These are phyloP conservation scores for Hemibagrus wyckioides DNA, from an alignment of 2,113 vertebrate genomes.

Conservation along the genomic window DNA sequence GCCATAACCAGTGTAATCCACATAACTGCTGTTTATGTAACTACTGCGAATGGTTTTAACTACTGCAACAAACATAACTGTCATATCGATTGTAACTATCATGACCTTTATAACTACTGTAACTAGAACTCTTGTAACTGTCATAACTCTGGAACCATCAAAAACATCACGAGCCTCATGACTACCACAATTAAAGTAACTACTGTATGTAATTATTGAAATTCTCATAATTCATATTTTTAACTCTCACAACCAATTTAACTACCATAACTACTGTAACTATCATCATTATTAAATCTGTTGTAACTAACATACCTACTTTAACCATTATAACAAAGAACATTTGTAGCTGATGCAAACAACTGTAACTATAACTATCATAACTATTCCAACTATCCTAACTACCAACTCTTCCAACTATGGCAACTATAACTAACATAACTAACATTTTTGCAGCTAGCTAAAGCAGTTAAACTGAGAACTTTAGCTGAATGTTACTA, in stretches of 20 bases:
- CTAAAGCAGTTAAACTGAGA: neutral
- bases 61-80: neutral
- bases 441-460: neutral
- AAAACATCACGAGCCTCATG: neutral
- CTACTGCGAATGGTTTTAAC: neutral
- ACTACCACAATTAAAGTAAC: neutral
- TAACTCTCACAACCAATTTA: neutral
- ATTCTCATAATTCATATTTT: too few relatives aligned
- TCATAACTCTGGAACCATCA: neutral
- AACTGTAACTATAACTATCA: neutral
- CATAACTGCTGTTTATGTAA: neutral
- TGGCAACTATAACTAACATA: neutral
- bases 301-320: neutral
- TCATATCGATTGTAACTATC: neutral
- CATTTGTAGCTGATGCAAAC: too few relatives aligned
- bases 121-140: neutral
- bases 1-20: neutral
- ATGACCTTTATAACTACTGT: neutral
- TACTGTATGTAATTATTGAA: neutral
- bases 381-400: neutral
- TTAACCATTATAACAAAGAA: neutral
- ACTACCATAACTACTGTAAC: neutral
- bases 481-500: neutral
- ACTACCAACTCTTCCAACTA: neutral
- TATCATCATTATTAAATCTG: neutral